Conservation (phyloP, 2,888 invertebrate genomes). For the Podotricha telesiphe region DNA sequence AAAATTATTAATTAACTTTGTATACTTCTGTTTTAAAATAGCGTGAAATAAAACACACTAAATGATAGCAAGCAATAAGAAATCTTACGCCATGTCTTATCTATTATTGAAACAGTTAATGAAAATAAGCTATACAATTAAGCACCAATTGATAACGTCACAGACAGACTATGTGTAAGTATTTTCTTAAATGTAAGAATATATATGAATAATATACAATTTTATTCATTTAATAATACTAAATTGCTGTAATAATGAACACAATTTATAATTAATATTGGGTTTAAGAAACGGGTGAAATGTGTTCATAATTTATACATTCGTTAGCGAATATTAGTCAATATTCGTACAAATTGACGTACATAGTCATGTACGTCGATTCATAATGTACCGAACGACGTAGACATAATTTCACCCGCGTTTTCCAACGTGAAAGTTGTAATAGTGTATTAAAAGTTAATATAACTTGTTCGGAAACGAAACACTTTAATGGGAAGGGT, state of each 20-base stretch:
- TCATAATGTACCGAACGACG: background rate
- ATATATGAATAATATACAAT: too few species aligned
- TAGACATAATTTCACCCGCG: conserved; percentile 1
- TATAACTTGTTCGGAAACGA: background rate
- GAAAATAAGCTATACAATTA: too few species aligned
- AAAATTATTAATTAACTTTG: too few species aligned
- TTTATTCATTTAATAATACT: background rate
- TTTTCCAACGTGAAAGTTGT: conserved; percentile 11
- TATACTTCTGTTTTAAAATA: too few species aligned
- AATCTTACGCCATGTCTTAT: too few species aligned
- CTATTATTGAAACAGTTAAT: too few species aligned
- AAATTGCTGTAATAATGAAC: background rate
- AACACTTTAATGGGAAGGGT: background rate
- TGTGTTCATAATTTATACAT: conserved; percentile 5
- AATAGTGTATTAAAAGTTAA: conserved; percentile 23
- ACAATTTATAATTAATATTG: background rate
- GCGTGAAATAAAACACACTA: too few species aligned
- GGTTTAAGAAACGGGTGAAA: background rate
- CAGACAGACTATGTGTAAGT: too few species aligned
- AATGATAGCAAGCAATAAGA: too few species aligned
- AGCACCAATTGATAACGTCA: too few species aligned
- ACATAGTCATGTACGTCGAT: background rate
- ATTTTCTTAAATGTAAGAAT: too few species aligned
- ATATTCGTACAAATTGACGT: too few species aligned
- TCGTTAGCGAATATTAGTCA: conserved; percentile 2